A percentile compares a stretch with the other conserved stretches of the same genome.
Conservation (phyloP, 2,797 vertebrate genomes). For the Triplophysa yarkandensis region DNA sequence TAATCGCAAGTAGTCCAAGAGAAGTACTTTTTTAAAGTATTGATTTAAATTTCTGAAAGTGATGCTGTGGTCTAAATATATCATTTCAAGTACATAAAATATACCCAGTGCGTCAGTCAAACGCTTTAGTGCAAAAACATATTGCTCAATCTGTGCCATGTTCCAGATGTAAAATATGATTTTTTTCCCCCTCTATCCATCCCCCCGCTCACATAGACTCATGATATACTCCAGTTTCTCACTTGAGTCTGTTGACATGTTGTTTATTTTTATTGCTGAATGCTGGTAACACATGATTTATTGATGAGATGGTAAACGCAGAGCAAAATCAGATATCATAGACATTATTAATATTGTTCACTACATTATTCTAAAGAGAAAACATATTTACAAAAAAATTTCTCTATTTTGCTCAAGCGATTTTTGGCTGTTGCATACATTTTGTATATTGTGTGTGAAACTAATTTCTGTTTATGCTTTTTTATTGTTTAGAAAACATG, state of each 20-base stretch:
- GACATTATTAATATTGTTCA: constrained; percentile 70
- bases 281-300: constrained; percentile 73
- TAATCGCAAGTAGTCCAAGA: too few relatives aligned
- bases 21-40: too few relatives aligned
- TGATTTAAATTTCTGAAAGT: too few relatives aligned
- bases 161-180: not conserved
- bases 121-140: not conserved
- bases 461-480: too few relatives aligned
- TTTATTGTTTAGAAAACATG: not conserved
- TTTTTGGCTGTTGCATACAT: too few relatives aligned
- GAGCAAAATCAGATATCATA: too few relatives aligned
- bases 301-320: constrained; percentile 68
- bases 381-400: constrained; percentile 64
- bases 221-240: constrained; percentile 18
- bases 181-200: not conserved
- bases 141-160: not conserved
- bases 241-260: constrained; percentile 55
- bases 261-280: constrained; percentile 71
- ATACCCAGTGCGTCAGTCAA: not conserved
- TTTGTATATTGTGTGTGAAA: too few relatives aligned
- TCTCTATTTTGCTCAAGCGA: constrained; percentile 65
- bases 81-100: not conserved
- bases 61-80: too few relatives aligned
- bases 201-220: not conserved
- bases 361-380: constrained; percentile 62